Conservation (phyloP, 2,888 invertebrate genomes). For the Ophraella communa region DNA sequence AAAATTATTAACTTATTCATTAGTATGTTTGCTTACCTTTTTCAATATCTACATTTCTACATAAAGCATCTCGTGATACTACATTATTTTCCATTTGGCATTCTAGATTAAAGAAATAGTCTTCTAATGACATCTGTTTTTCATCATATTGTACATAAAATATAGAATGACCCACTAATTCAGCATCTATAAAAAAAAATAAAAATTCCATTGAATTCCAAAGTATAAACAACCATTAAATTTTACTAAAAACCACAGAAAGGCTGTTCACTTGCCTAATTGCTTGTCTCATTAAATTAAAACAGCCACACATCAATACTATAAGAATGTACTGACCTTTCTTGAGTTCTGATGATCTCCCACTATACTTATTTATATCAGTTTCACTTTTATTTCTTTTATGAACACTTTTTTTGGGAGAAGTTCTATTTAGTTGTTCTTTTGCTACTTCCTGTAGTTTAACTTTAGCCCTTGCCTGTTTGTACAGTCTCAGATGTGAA, state of each 20-base stretch:
- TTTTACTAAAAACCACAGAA: too few relatives aligned
- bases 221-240: too few relatives aligned
- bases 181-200: constrained; percentile 40
- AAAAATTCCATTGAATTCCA: too few relatives aligned
- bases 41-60: constrained; percentile 72
- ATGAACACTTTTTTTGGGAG: constrained; percentile 61
- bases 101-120: constrained; percentile 89
- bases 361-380: constrained; percentile 70
- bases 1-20: background rate
- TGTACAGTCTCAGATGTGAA: constrained; percentile 84
- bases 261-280: too few relatives aligned
- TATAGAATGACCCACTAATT: constrained; percentile 67
- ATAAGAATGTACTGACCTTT: too few relatives aligned
- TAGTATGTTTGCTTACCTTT: constrained; percentile 61
- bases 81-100: constrained; percentile 82
- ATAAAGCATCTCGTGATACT: constrained; percentile 80
- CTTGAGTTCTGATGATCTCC: constrained; percentile 46
- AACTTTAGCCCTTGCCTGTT: constrained; percentile 71
- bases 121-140: constrained; percentile 65
- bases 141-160: constrained; percentile 65
- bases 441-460: constrained; percentile 51
- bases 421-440: constrained; percentile 50
- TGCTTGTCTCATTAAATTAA: too few relatives aligned
- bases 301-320: too few relatives aligned
- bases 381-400: constrained; percentile 78